phyloP scores from a whole-genome alignment of 2,113 vertebrate genomes.

The Gasterosteus nipponicus region DNA sequence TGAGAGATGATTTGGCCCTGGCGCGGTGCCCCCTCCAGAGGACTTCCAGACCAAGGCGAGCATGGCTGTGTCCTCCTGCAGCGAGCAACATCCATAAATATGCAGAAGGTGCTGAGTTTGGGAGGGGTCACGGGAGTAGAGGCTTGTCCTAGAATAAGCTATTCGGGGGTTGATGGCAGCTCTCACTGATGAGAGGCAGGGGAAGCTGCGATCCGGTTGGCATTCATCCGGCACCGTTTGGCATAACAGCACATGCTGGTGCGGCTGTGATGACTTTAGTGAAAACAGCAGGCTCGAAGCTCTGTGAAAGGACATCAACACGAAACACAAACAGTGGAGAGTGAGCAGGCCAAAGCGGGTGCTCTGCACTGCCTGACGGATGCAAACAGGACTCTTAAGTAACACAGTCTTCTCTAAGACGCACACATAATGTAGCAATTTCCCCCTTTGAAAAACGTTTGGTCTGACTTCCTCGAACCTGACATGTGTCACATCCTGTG shows the following conservation, averaged over 20 bases:
- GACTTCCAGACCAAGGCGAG: slow-evolving; percentile 4
- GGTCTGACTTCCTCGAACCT: slow-evolving; percentile 24
- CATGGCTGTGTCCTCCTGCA: slow-evolving; percentile 9
- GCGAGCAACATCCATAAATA: slow-evolving; percentile 44
- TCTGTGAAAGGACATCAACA: slow-evolving; percentile 43
- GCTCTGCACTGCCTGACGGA: slow-evolving; percentile 28
- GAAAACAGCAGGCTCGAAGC: slow-evolving; percentile 43
- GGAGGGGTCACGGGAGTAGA: slow-evolving; percentile 12
- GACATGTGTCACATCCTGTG: slow-evolving; percentile 7
- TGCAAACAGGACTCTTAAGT: slow-evolving; percentile 21
- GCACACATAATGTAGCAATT: slow-evolving; percentile 2
- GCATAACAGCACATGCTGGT: slow-evolving; percentile 39
- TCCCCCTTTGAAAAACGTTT: slow-evolving; percentile 10
- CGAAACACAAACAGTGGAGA: slow-evolving; percentile 26
- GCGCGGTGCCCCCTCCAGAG: too few relatives aligned
- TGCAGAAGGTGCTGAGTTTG: background rate
- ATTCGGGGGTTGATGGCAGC: slow-evolving; percentile 2
- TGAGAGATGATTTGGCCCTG: too few relatives aligned
- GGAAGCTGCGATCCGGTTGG: slow-evolving; percentile 32
- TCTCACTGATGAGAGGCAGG: slow-evolving; percentile 21
- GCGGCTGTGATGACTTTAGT: slow-evolving; percentile 49
- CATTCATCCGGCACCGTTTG: slow-evolving; percentile 39
- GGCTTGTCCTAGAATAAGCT: slow-evolving; percentile 44
- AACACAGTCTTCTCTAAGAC: slow-evolving; percentile 32
- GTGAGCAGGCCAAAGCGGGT: slow-evolving; percentile 18